phyloP scores from a whole-genome alignment of 2,113 vertebrate species.

The Agapornis roseicollis region DNA sequence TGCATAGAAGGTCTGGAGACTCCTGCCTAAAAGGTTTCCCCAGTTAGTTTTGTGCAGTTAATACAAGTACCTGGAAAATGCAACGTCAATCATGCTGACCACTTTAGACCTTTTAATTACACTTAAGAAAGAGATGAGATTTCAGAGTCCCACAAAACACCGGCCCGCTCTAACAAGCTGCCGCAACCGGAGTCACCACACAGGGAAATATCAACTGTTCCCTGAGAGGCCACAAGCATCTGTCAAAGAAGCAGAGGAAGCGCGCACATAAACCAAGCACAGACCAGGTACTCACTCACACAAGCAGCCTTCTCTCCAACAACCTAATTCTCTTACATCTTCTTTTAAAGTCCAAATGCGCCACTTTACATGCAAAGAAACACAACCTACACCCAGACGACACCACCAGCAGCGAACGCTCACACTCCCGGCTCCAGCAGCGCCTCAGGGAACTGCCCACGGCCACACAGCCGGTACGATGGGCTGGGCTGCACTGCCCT shows the following conservation, averaged over 20 bases:
- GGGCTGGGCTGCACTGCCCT: too few relatives aligned
- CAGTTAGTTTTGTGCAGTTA: not conserved
- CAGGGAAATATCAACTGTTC: not conserved
- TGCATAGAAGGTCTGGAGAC: rapidly evolving
- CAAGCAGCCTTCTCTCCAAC: not conserved
- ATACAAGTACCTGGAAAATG: not conserved
- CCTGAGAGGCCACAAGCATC: not conserved
- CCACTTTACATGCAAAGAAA: not conserved
- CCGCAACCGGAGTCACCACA: not conserved
- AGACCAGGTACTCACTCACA: not conserved
- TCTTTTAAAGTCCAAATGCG: not conserved
- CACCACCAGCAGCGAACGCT: not conserved
- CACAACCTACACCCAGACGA: not conserved
- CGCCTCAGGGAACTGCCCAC: not conserved
- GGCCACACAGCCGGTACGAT: not conserved
- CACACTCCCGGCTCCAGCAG: not conserved
- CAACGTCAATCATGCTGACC: rapidly evolving
- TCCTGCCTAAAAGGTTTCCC: not conserved
- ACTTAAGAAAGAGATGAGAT: rapidly evolving
- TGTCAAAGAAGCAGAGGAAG: not conserved
- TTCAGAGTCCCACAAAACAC: not conserved
- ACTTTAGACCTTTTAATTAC: rapidly evolving
- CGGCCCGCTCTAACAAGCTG: too few relatives aligned
- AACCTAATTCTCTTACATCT: not conserved
- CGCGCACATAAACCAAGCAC: rapidly evolving